Percentiles rank a stretch among this genome's conserved stretches.
Evolutionary conservation across 1,140 invertebrate genomes (phyloP).

Genomic region (Diabrotica virgifera): DNA sequence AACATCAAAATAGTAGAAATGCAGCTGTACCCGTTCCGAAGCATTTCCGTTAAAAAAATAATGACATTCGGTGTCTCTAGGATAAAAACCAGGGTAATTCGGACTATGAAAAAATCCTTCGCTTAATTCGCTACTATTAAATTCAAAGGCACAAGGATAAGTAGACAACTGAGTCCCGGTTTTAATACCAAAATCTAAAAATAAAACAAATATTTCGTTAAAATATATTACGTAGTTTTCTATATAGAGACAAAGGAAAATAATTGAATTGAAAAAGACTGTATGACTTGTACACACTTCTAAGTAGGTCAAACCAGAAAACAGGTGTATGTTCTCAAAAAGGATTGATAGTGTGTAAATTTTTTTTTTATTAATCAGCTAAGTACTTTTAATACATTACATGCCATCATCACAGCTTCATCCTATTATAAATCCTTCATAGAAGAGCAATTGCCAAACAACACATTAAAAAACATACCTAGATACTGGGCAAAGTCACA

Average conservation of each 20-base stretch:
- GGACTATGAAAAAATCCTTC: conserved; percentile 87
- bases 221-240: background rate
- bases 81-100: conserved; percentile 91
- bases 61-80: conserved; percentile 88
- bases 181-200: conserved; percentile 76
- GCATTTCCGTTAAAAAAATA: conserved; percentile 87
- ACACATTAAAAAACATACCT: no score
- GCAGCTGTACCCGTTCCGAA: conserved; percentile 79
- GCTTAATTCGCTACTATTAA: conserved; percentile 72
- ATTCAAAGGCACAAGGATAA: conserved; percentile 78
- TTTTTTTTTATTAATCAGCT: no score
- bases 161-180: conserved; percentile 69
- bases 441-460: no score
- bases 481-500: no score
- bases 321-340: no score
- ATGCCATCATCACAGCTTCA: no score
- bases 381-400: no score
- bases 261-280: no score
- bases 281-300: no score
- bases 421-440: no score
- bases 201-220: background rate
- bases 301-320: no score
- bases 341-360: no score
- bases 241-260: background rate
- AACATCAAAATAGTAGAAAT: conserved; percentile 88